phyloP scores from a whole-genome alignment of 2,888 invertebrate genomes.

The Pardosa pseudoannulata region DNA sequence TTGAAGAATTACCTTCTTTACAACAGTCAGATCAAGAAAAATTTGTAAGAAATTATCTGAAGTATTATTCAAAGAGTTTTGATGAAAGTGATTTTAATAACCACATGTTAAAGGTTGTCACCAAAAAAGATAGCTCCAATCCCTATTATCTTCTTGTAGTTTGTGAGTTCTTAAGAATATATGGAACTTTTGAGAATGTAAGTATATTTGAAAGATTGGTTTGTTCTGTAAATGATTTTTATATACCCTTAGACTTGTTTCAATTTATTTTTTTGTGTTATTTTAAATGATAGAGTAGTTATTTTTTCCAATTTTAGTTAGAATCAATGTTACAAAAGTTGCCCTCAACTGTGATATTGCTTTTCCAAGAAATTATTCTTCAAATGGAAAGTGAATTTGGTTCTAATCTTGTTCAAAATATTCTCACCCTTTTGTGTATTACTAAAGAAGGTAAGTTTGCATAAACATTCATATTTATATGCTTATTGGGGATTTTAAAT shows the following conservation, averaged over 20 bases:
- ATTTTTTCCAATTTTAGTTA: slow-evolving; percentile 51
- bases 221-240: background rate
- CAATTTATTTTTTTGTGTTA: no score
- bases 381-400: slow-evolving; percentile 71
- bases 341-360: slow-evolving; percentile 47
- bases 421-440: slow-evolving; percentile 55
- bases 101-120: slow-evolving; percentile 78
- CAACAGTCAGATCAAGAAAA: slow-evolving; percentile 28
- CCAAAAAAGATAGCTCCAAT: slow-evolving; percentile 78
- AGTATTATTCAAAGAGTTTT: slow-evolving; percentile 77
- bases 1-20: slow-evolving; percentile 22
- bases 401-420: slow-evolving; percentile 42
- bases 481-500: no score
- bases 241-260: no score
- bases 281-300: background rate
- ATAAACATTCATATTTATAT: no score
- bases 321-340: slow-evolving; percentile 67
- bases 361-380: slow-evolving; percentile 68
- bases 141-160: slow-evolving; percentile 78
- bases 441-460: slow-evolving; percentile 56
- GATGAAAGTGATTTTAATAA: slow-evolving; percentile 79
- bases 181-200: slow-evolving; percentile 73
- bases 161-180: slow-evolving; percentile 78
- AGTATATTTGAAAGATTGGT: slow-evolving; percentile 15
- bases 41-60: slow-evolving; percentile 74